phyloP scores from a whole-genome alignment of 2,797 vertebrate genomes.

The Phrynocephalus vlangalii region DNA sequence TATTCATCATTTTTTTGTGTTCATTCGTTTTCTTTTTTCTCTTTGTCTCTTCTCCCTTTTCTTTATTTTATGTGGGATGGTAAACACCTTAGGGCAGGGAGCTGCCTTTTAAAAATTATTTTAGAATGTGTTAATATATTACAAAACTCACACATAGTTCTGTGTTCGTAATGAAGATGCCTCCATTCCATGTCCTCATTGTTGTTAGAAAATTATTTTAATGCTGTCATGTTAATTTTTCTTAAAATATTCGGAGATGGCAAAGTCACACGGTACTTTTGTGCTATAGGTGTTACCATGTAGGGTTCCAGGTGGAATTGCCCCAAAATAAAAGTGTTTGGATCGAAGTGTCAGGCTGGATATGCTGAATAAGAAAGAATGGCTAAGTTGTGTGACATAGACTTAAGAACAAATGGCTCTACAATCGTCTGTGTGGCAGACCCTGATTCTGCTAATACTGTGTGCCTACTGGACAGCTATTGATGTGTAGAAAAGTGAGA shows the following conservation, averaged over 20 bases:
- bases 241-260: neutral
- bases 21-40: neutral
- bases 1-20: neutral
- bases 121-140: neutral
- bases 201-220: neutral
- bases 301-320: neutral
- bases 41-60: neutral
- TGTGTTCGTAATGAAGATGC: neutral
- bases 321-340: neutral
- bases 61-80: neutral
- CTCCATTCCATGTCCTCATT: neutral
- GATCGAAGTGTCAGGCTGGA: neutral
- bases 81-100: neutral
- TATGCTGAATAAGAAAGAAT: neutral
- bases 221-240: neutral
- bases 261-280: neutral
- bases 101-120: neutral
- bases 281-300: neutral
- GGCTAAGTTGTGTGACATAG: neutral
- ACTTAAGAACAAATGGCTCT: neutral
- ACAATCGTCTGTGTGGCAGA: neutral
- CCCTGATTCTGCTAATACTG: neutral
- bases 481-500: neutral
- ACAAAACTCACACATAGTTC: too few species aligned
- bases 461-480: neutral